Conservation (phyloP, 2,113 vertebrate species). For the Cynocephalus volans region DNA sequence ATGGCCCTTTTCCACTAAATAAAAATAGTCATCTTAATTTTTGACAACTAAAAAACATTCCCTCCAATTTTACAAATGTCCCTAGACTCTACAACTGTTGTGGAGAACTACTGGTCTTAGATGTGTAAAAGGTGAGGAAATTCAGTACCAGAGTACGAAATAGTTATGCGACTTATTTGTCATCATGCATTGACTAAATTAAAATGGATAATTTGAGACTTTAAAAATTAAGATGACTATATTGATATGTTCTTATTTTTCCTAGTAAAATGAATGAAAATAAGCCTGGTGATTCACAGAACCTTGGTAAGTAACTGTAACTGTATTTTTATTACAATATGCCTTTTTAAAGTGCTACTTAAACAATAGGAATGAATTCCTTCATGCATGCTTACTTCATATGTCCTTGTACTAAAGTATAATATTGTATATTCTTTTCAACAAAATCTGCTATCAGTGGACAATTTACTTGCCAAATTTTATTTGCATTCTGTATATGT, state of each 20-base stretch:
- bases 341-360: conserved; percentile 15
- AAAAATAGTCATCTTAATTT: conserved; percentile 30
- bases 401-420: background rate
- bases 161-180: background rate
- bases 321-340: background rate
- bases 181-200: conserved; percentile 11
- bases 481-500: background rate
- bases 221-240: conserved; percentile 55
- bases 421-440: conserved; percentile 35
- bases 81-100: background rate
- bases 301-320: conserved; percentile 86
- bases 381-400: background rate
- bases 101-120: conserved; percentile 10
- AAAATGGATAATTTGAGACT: conserved; percentile 66
- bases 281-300: conserved; percentile 76
- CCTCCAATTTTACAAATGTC: conserved; percentile 24
- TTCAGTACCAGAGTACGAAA: conserved; percentile 43
- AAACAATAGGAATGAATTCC: conserved; percentile 38
- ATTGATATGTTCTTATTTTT: conserved; percentile 77
- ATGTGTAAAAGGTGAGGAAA: conserved; percentile 49
- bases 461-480: conserved; percentile 17
- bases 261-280: conserved; percentile 87
- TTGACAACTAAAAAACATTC: conserved; percentile 60
- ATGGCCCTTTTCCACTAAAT: conserved; percentile 24
- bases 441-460: conserved; percentile 17